Evolutionary conservation across 92 coral and sea anemone genomes (phyloP), one percentile per base, ranked within the genome.

Genomic region (Palythoa grandis): DNA sequence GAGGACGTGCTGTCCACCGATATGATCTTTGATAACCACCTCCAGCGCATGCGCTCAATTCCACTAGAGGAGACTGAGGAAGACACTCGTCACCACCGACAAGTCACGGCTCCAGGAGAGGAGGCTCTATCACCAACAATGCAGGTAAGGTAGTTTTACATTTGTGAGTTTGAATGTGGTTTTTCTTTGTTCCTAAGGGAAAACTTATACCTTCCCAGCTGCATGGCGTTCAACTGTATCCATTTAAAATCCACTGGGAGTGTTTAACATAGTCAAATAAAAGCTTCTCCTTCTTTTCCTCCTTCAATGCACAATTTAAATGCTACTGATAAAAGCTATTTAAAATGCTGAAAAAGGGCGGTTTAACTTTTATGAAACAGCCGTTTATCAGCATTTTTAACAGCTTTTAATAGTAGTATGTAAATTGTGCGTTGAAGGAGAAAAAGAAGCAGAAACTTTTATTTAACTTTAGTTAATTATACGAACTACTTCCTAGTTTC

Each of bases 11-110:
- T 96, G 82, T 94, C 98, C 1, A 94, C 98, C 0, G 98, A 96
- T 84, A 96, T 96, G 98, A 94, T 96, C 87, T 96, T 94, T 86
- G 93, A 91, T 23, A 94, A 94, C 88, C 87, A 94, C 43, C 89
- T 96, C 86, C 74, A 87, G 11, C 91, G 90, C 73, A 90, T 96
- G 90, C 83, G 88, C 73, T 85, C 94, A 72, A 90, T 94, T 35
- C 98, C 98, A 15, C 76, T 96, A 14, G 98, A 96, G 86, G 98
- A 96, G 72, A 90, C 87, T 23, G 98, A 96, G 47, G 98, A 96
- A 75, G 98, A 96, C 70, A 87, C 93, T 3, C 85, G 98, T 5
- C 83, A 93, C 53, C 66, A 82, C 65, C 89, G 93, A 78, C 87
- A 91, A 20, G 70, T 60, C 24, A 70, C 73, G 35, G 90, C 94